Percentiles rank a stretch among this genome's conserved stretches.
Conservation (phyloP, 2,113 vertebrate genomes). For the Gnathonemus longibarbis region DNA sequence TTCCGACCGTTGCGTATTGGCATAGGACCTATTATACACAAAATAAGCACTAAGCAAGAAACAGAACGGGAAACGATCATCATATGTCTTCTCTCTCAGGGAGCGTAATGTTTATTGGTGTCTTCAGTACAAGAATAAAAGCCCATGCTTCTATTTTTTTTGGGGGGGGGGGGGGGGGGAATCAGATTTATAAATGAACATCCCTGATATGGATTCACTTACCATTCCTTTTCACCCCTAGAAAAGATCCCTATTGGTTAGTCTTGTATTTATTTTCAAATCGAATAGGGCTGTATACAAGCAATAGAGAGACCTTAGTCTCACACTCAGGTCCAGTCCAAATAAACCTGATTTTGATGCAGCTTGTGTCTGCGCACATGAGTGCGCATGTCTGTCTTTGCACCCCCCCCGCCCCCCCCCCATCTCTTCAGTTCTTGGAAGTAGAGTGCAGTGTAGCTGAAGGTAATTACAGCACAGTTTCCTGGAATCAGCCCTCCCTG, state of each 20-base stretch:
- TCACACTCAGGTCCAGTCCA: neutral
- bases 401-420: neutral
- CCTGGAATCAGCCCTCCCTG: slow-evolving; percentile 65
- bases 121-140: neutral
- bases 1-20: neutral
- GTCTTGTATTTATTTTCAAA: neutral
- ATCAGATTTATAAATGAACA: neutral
- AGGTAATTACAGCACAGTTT: slow-evolving; percentile 71
- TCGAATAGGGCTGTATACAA: neutral
- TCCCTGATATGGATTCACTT: neutral
- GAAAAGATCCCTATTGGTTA: neutral
- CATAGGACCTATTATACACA: neutral
- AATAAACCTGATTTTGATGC: neutral
- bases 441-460: slow-evolving; percentile 58
- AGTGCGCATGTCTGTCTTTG: neutral
- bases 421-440: slow-evolving; percentile 27
- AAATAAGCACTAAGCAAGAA: neutral
- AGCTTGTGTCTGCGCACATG: neutral
- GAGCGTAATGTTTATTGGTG: neutral
- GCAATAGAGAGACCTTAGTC: neutral
- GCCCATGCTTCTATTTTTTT: neutral
- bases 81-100: neutral
- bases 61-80: neutral
- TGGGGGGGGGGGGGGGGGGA: no score
- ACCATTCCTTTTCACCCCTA: neutral